These are phyloP conservation scores for Laticauda laticaudata DNA, from an alignment of 2,113 vertebrate species.

Conservation along the genomic window DNA sequence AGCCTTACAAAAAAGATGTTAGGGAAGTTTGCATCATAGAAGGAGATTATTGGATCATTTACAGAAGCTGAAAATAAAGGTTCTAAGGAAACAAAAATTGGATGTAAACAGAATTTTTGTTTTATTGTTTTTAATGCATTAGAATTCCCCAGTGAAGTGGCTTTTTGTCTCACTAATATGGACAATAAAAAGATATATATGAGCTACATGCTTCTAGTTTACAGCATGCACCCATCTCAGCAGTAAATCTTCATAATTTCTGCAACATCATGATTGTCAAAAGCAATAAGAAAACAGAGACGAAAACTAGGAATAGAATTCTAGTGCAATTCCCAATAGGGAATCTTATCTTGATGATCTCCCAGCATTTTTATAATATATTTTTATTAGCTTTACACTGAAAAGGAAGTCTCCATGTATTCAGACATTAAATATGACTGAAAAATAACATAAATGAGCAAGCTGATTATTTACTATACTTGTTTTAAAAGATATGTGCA, in stretches of 20 bases:
- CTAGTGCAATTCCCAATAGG: not conserved
- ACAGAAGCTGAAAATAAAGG: not conserved
- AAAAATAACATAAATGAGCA: not conserved
- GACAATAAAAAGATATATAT: not conserved
- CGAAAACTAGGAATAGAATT: not conserved
- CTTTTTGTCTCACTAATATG: not conserved
- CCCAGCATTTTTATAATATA: not conserved
- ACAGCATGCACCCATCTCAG: not conserved
- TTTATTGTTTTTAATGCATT: not conserved
- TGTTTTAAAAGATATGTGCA: slow-evolving; percentile 31
- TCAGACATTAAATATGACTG: not conserved
- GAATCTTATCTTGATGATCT: not conserved
- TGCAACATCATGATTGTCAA: not conserved
- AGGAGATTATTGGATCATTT: no score
- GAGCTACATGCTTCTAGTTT: not conserved
- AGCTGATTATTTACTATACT: slow-evolving; percentile 14
- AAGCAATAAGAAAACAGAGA: not conserved
- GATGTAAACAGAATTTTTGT: not conserved
- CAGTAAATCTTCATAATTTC: not conserved
- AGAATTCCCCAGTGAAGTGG: not conserved
- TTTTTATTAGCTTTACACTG: not conserved
- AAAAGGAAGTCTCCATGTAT: not conserved
- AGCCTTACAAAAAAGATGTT: not conserved
- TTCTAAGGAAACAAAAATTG: not conserved
- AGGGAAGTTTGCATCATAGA: not conserved